These are phyloP conservation scores for Hydrozoanthus gracilis DNA, from an alignment of 92 coral and sea anemone genomes.

Conservation along the genomic window DNA sequence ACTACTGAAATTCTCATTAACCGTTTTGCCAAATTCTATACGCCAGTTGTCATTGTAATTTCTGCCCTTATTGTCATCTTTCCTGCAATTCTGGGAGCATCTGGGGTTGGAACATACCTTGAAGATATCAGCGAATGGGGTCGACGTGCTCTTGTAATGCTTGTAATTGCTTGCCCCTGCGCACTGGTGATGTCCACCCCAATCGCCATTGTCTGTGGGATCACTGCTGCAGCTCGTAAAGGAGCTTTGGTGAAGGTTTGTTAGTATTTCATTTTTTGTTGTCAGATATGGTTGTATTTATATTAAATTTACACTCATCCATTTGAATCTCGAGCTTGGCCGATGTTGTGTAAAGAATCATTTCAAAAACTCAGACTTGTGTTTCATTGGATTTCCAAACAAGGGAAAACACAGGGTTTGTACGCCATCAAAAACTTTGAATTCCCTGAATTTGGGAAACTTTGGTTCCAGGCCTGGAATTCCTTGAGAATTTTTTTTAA, in stretches of 20 bases:
- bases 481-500: too few species aligned
- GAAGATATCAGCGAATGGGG: slow-evolving; percentile 85
- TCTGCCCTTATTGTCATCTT: slow-evolving; percentile 83
- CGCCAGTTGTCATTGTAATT: slow-evolving; percentile 79
- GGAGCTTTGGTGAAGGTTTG: slow-evolving; percentile 85
- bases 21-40: slow-evolving; percentile 95
- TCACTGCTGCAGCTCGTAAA: slow-evolving; percentile 94
- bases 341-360: too few species aligned
- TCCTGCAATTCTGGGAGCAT: slow-evolving; percentile 91
- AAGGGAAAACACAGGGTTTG: too few species aligned
- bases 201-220: slow-evolving; percentile 93
- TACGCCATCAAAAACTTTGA: too few species aligned
- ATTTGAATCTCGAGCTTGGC: too few species aligned
- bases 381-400: too few species aligned
- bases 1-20: slow-evolving; percentile 87
- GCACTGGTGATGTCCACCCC: slow-evolving; percentile 99
- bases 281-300: neutral
- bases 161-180: slow-evolving; percentile 98
- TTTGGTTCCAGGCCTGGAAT: too few species aligned
- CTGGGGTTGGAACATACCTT: slow-evolving; percentile 91
- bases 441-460: too few species aligned
- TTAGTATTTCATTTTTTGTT: neutral
- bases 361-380: too few species aligned
- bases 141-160: slow-evolving; percentile 81
- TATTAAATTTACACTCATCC: too few species aligned